Percentiles rank a stretch among this genome's conserved stretches.
Evolutionary conservation across 2,113 vertebrate genomes (phyloP).

Genomic region (Phalacrocorax brasilianus): DNA sequence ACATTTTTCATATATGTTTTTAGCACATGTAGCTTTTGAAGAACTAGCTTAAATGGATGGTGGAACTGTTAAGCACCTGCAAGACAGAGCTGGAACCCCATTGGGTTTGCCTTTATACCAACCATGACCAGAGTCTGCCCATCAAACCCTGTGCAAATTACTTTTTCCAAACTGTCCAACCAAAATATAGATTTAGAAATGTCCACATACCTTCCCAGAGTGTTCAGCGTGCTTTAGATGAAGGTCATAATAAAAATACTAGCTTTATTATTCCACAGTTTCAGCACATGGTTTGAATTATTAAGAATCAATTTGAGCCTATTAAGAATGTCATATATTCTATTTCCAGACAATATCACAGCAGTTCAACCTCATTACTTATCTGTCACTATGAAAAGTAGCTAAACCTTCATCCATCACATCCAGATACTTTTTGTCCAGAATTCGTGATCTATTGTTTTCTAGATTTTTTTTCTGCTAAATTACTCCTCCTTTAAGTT

Average conservation of each 20-base stretch:
- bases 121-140: not conserved
- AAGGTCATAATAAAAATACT: constrained; percentile 45
- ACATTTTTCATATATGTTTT: not conserved
- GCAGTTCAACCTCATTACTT: constrained; percentile 52
- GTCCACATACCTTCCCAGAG: not conserved
- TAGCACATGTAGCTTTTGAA: not conserved
- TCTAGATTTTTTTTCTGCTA: not conserved
- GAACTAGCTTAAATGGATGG: not conserved
- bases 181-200: not conserved
- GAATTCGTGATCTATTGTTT: not conserved
- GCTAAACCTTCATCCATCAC: constrained; percentile 21
- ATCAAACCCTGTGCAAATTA: not conserved
- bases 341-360: constrained; percentile 5
- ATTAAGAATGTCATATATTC: constrained; percentile 55
- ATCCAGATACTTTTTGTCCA: not conserved
- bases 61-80: not conserved
- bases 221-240: not conserved
- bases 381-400: constrained; percentile 38
- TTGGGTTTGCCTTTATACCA: not conserved
- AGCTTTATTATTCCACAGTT: constrained; percentile 47
- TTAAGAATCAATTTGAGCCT: constrained; percentile 59
- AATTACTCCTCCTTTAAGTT: not conserved
- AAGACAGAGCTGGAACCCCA: not conserved
- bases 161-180: not conserved
- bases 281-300: constrained; percentile 52